Conservation (phyloP, 2,888 invertebrate genomes). For the Trichopria drosophilae region DNA sequence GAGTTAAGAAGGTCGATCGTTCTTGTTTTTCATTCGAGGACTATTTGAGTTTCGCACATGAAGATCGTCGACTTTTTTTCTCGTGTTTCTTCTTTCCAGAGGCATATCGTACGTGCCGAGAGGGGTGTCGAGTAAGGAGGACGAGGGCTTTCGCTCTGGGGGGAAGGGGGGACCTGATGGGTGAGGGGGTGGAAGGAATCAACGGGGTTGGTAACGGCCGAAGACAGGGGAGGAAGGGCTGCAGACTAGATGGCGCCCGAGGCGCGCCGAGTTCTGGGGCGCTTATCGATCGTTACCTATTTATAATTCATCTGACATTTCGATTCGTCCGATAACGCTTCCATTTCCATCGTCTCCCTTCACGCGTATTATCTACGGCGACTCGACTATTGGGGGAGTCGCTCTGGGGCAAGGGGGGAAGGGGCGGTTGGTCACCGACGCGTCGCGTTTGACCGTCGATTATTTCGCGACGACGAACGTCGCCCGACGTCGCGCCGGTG, state of each 20-base stretch:
- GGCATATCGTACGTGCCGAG: conserved; percentile 22
- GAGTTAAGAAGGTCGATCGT: too few species aligned
- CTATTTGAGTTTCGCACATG: too few species aligned
- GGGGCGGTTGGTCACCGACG: too few species aligned
- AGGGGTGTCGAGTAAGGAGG: conserved; percentile 1
- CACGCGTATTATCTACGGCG: too few species aligned
- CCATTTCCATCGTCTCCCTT: conserved; percentile 39
- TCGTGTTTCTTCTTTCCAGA: conserved; percentile 1
- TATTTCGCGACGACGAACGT: too few species aligned
- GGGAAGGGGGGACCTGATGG: conserved; percentile 6
- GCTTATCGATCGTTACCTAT: conserved; percentile 55
- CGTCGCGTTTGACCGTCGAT: too few species aligned
- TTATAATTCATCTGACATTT: conserved; percentile 55
- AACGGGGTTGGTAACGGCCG: conserved; percentile 36
- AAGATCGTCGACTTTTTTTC: too few species aligned
- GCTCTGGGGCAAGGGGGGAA: too few species aligned
- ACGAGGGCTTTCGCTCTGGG: conserved; percentile 24
- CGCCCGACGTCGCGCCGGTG: neutral
- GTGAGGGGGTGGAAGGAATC: conserved; percentile 18
- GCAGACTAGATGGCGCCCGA: conserved; percentile 54
- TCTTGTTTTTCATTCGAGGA: too few species aligned
- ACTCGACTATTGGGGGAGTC: too few species aligned
- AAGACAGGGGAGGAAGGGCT: conserved; percentile 41
- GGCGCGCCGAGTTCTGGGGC: conserved; percentile 44
- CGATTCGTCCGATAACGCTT: conserved; percentile 47